Conservation (phyloP, 2,113 vertebrate genomes). For the Lota lota region DNA sequence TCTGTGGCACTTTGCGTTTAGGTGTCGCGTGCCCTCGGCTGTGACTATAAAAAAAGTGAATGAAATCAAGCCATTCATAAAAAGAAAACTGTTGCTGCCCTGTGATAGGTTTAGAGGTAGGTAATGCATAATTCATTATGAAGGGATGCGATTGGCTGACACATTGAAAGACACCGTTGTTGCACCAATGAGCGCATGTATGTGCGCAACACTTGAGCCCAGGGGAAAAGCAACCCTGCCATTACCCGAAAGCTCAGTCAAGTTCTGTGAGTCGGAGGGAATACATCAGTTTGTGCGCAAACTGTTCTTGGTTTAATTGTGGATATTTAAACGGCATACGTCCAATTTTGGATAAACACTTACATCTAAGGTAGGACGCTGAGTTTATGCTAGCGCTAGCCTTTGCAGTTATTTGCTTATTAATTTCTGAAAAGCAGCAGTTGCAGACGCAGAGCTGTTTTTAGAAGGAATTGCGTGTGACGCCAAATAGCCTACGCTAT, state of each 20-base stretch:
- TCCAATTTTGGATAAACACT: slow-evolving; percentile 14
- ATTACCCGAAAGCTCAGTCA: slow-evolving; percentile 73
- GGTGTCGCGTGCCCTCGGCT: slow-evolving; percentile 50
- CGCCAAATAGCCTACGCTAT: no score
- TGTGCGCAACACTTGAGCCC: slow-evolving; percentile 33
- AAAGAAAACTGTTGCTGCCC: slow-evolving; percentile 57
- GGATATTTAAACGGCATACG: slow-evolving; percentile 54
- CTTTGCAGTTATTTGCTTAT: neutral
- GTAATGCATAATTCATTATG: slow-evolving; percentile 46
- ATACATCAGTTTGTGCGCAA: slow-evolving; percentile 13
- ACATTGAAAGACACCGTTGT: slow-evolving; percentile 15
- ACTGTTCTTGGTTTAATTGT: slow-evolving; percentile 14
- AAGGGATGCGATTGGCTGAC: slow-evolving; percentile 50
- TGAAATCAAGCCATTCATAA: slow-evolving; percentile 83
- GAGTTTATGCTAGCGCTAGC: neutral
- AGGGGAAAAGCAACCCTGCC: slow-evolving; percentile 54
- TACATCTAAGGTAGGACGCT: slow-evolving; percentile 50
- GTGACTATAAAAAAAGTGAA: slow-evolving; percentile 63
- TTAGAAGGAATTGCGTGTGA: neutral
- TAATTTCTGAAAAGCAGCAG: slow-evolving; percentile 33
- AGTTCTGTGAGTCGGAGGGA: slow-evolving; percentile 62
- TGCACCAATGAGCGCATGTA: slow-evolving; percentile 55
- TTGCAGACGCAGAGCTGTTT: slow-evolving; percentile 26
- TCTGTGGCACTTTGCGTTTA: no score
- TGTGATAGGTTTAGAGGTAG: slow-evolving; percentile 56